Conservation (phyloP, 2,797 vertebrate genomes). For the Fratercula arctica region DNA sequence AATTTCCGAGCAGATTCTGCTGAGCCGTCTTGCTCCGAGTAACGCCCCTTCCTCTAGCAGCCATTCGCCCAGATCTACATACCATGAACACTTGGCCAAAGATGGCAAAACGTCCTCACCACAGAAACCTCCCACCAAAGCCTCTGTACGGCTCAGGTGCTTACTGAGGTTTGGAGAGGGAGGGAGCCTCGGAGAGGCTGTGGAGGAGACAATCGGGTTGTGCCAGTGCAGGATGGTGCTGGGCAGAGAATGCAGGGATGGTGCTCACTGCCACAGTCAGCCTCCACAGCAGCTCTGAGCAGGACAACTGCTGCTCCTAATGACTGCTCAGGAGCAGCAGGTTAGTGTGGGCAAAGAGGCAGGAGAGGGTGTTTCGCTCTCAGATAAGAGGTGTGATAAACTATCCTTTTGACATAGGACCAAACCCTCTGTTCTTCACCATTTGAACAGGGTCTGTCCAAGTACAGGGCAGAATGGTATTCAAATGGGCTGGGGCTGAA, state of each 20-base stretch:
- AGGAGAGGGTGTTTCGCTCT: not conserved
- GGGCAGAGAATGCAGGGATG: not conserved
- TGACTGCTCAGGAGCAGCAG: not conserved
- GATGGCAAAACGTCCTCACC: not conserved
- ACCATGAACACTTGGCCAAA: not conserved
- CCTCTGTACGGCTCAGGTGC: too few species aligned
- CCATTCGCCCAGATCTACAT: fast-evolving
- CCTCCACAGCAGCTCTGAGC: not conserved
- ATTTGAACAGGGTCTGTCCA: not conserved
- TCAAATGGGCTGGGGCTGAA: not conserved
- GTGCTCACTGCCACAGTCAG: not conserved
- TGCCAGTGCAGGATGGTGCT: not conserved
- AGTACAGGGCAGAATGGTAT: not conserved
- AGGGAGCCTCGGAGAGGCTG: not conserved
- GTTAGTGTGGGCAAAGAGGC: not conserved
- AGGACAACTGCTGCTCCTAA: fast-evolving
- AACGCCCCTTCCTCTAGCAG: not conserved
- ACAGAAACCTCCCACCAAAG: not conserved
- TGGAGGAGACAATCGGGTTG: not conserved
- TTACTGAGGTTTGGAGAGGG: not conserved
- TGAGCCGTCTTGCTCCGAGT: fast-evolving
- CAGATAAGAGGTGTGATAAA: not conserved
- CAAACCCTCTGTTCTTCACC: not conserved
- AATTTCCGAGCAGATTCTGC: not conserved
- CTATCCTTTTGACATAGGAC: not conserved